A percentile compares a stretch with the other conserved stretches of the same genome.
Conservation (phyloP, 1,140 invertebrate species). For the Tribolium madens region DNA sequence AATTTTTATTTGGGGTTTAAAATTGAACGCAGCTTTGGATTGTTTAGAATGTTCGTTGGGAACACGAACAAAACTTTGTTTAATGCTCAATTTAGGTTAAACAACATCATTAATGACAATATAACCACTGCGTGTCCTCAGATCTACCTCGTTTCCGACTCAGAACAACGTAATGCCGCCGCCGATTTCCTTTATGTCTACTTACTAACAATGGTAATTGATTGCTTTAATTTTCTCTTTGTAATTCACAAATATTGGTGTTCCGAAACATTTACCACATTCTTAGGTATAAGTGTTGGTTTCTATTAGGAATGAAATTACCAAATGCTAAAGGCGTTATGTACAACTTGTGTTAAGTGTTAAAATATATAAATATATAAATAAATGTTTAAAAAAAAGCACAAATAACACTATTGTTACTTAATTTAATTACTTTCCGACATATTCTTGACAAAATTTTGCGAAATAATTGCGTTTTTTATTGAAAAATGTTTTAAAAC, state of each 20-base stretch:
- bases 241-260: constrained; percentile 12
- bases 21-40: not conserved
- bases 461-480: too few relatives aligned
- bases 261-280: not conserved
- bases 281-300: too few relatives aligned
- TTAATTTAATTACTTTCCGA: too few relatives aligned
- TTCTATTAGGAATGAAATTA: too few relatives aligned
- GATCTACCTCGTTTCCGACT: constrained; percentile 24
- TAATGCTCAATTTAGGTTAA: constrained; percentile 24
- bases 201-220: constrained; percentile 29
- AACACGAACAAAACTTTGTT: constrained; percentile 11
- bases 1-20: not conserved
- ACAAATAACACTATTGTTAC: too few relatives aligned
- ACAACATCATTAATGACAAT: constrained; percentile 21
- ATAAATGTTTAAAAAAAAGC: too few relatives aligned
- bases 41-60: not conserved
- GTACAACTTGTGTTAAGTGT: too few relatives aligned
- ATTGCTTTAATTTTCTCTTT: constrained; percentile 29
- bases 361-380: too few relatives aligned
- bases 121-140: not conserved
- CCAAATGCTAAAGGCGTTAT: too few relatives aligned
- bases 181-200: constrained; percentile 26
- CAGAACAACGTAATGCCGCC: constrained; percentile 7
- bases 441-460: too few relatives aligned
- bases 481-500: too few relatives aligned